These are phyloP conservation scores for Triplophysa siluroides DNA, from an alignment of 2,113 vertebrate genomes.

Conservation along the genomic window DNA sequence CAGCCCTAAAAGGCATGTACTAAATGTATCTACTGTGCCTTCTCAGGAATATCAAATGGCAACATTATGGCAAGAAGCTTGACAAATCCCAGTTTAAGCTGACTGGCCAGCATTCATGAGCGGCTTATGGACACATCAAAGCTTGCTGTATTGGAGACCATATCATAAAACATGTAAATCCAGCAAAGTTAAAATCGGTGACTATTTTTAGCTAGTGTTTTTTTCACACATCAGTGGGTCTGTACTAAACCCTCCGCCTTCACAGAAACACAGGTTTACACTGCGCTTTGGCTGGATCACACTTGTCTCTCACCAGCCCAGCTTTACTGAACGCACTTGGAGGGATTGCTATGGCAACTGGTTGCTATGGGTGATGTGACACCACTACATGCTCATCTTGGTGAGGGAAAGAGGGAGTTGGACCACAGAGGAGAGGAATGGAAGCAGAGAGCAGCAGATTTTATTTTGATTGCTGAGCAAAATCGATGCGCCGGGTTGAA, in stretches of 20 bases:
- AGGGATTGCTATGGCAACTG: conserved; percentile 81
- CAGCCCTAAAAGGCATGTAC: background rate
- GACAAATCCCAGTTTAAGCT: conserved; percentile 4
- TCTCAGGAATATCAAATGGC: conserved; percentile 10
- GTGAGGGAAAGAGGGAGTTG: conserved; percentile 62
- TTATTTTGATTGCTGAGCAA: conserved; percentile 46
- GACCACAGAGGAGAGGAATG: conserved; percentile 53
- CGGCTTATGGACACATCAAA: background rate
- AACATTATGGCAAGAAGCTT: conserved; percentile 7
- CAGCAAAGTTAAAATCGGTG: conserved; percentile 35
- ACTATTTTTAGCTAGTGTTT: conserved; percentile 47
- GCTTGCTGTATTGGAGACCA: conserved; percentile 10
- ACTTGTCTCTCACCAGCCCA: conserved; percentile 49
- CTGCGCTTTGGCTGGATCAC: conserved; percentile 52
- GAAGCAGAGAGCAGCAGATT: conserved; percentile 40
- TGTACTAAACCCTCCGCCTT: conserved; percentile 55
- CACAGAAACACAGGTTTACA: conserved; percentile 50
- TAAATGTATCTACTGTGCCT: background rate
- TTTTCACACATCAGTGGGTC: conserved; percentile 50
- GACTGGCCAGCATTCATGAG: conserved; percentile 12
- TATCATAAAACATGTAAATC: conserved; percentile 31
- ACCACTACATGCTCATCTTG: conserved; percentile 65
- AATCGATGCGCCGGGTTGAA: conserved; percentile 28
- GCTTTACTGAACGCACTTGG: conserved; percentile 64
- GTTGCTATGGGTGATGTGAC: conserved; percentile 79